phyloP scores from a whole-genome alignment of 1,140 invertebrate species.

The Acromyrmex echinatior region DNA sequence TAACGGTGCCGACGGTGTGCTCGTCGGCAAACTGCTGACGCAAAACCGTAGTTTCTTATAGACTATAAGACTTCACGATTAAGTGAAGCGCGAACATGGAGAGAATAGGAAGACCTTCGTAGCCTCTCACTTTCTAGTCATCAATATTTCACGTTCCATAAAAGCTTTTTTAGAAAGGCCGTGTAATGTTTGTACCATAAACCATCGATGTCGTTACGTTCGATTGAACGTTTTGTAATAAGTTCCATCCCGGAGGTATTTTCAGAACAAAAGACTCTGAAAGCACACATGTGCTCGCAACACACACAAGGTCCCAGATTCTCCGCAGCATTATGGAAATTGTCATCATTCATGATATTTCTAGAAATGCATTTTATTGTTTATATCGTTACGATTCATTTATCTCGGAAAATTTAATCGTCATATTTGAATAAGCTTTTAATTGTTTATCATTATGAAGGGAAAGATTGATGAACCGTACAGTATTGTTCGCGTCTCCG shows the following conservation, averaged over 20 bases:
- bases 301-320: not conserved
- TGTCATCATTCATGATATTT: constrained; percentile 15
- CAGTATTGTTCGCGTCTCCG: not conserved
- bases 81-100: constrained; percentile 52
- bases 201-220: constrained; percentile 42
- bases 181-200: constrained; percentile 36
- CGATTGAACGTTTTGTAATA: constrained; percentile 55
- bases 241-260: constrained; percentile 13
- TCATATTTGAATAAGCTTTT: constrained; percentile 33
- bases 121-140: constrained; percentile 54
- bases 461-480: constrained; percentile 11
- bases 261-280: constrained; percentile 24
- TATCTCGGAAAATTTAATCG: constrained; percentile 14
- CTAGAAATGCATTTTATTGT: not conserved
- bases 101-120: constrained; percentile 51
- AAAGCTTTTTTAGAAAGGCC: constrained; percentile 58
- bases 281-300: not conserved
- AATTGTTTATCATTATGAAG: constrained; percentile 20
- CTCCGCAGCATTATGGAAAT: constrained; percentile 1
- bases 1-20: constrained; percentile 18
- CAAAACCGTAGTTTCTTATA: constrained; percentile 60
- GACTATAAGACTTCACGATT: constrained; percentile 52
- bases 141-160: constrained; percentile 61
- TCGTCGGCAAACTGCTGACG: constrained; percentile 59
- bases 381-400: constrained; percentile 20